phyloP scores from a whole-genome alignment of 1,140 invertebrate genomes.

The Trichogramma pretiosum region DNA sequence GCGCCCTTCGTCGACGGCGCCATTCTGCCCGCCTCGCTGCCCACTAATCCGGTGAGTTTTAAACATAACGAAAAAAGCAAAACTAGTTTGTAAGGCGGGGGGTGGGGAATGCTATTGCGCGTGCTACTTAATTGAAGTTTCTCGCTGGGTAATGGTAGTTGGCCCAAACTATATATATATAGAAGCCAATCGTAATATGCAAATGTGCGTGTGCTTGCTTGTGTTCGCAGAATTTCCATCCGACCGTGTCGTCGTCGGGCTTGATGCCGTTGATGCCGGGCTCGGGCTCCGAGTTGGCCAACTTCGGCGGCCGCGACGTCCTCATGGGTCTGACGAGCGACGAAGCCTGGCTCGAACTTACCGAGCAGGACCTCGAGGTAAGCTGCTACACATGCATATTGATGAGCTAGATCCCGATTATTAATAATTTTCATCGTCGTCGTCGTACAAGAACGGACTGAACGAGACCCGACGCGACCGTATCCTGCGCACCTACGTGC shows the following conservation, averaged over 20 bases:
- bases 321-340: slow-evolving; percentile 65
- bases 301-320: slow-evolving; percentile 71
- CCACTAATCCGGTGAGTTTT: too few species aligned
- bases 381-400: too few species aligned
- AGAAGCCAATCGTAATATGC: too few species aligned
- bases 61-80: too few species aligned
- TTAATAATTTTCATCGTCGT: too few species aligned
- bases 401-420: too few species aligned
- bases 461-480: slow-evolving; percentile 75
- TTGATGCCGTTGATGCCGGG: slow-evolving; percentile 40
- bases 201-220: too few species aligned
- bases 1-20: slow-evolving; percentile 83
- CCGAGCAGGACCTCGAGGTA: slow-evolving; percentile 39
- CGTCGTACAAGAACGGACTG: slow-evolving; percentile 66
- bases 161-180: too few species aligned
- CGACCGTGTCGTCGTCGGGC: slow-evolving; percentile 40
- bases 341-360: slow-evolving; percentile 41
- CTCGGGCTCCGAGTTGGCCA: slow-evolving; percentile 66
- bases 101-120: too few species aligned
- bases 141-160: too few species aligned
- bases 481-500: slow-evolving; percentile 77
- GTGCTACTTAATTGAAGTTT: too few species aligned
- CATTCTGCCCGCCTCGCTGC: slow-evolving; percentile 52
- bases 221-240: slow-evolving; percentile 34
- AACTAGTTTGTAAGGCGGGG: too few species aligned